Evolutionary conservation across 2,888 invertebrate genomes (phyloP), one percentile per base, ranked within the genome.

Genomic region (Xestoiulus laeticollis): DNA sequence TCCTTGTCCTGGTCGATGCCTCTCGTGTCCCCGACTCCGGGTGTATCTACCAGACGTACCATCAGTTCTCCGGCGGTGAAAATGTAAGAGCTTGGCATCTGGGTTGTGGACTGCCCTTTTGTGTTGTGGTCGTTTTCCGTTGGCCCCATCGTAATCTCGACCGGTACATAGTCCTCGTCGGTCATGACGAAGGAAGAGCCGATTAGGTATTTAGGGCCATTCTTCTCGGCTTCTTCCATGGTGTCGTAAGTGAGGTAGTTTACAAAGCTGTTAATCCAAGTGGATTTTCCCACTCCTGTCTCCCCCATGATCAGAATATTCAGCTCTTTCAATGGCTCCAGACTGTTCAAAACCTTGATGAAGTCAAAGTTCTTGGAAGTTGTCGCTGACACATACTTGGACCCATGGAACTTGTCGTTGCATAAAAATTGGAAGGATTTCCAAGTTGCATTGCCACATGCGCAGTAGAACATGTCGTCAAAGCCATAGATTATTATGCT

Each of bases 11-110:
- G 88, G 12, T 89, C 89, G 14, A 89, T 22, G 4, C 90, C 90
- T 0, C 88, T 30, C 6, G 89, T 89, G 87, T 90, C 90, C 22
- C 90, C 90, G 16, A 90, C 88, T 8, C 90, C 90, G 14, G 90
- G 90, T 6, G 90, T 90, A 87, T 90, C 90, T 78, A 90, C 90
- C 33, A 90, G 82, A 0, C 89, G 88, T 10, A 89, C 16, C 26
- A 32, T n/a, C n/a, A 43, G 38, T n/a, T 88, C 86, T 8, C 86
- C 85, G 32, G 38, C n/a, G 16, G 30, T n/a, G 16, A 89, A 87
- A n/a, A 22, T n/a, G 68, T 89, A 88, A 1, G 53, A 33, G 22
- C 83, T 86, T 6, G 82, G 33, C 14, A 68, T 83, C 16, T 88
- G 86, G n/a, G 89, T 89, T 0, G 59, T 59, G 19, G 88, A 86